Percentiles rank a stretch among this genome's conserved stretches.
Conservation (phyloP, 1,140 invertebrate species). For the Tetranychus cinnabarinus region DNA sequence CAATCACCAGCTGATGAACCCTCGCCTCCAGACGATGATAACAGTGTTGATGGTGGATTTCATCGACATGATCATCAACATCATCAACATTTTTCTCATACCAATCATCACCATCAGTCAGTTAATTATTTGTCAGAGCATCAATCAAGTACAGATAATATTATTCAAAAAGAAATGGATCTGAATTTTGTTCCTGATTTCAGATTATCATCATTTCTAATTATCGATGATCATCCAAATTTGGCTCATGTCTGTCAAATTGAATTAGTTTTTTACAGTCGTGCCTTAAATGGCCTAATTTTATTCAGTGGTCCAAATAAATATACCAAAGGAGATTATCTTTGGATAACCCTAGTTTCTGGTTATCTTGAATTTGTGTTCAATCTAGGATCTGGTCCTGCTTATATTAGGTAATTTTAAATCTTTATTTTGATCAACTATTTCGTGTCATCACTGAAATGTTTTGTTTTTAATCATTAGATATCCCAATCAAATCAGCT, state of each 20-base stretch:
- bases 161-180: too few species aligned
- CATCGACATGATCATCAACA: too few species aligned
- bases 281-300: constrained; percentile 42
- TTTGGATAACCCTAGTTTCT: constrained; percentile 52
- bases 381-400: constrained; percentile 65
- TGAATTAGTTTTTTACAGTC: constrained; percentile 61
- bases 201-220: neutral
- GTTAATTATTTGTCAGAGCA: too few species aligned
- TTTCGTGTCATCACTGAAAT: too few species aligned
- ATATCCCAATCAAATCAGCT: neutral
- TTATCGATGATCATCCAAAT: constrained; percentile 19
- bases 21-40: too few species aligned
- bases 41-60: too few species aligned
- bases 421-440: too few species aligned
- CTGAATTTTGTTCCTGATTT: neutral
- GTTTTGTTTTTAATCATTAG: neutral
- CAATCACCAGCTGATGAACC: neutral
- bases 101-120: too few species aligned
- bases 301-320: constrained; percentile 55
- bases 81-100: too few species aligned
- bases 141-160: too few species aligned
- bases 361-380: constrained; percentile 55
- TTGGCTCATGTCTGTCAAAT: constrained; percentile 50
- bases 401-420: constrained; percentile 47
- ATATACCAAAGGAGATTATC: constrained; percentile 36